Evolutionary conservation across 2,113 vertebrate species (phyloP).

Genomic region (Periophthalmodon schlosseri): DNA sequence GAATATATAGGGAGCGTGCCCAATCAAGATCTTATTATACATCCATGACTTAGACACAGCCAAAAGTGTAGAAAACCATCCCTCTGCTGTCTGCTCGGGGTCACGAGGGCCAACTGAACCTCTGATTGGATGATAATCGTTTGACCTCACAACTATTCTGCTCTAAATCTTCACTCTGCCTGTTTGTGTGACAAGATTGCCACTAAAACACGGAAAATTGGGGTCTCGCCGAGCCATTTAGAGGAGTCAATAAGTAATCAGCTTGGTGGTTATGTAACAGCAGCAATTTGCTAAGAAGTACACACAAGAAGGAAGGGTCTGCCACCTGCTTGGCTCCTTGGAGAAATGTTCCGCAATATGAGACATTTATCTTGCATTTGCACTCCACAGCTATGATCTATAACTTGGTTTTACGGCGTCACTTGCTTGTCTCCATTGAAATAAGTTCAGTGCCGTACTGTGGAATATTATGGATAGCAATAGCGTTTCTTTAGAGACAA

Average conservation of each 20-base stretch:
- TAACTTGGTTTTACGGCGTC: too few species aligned
- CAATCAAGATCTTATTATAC: background rate
- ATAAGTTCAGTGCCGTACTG: too few species aligned
- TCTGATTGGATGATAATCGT: constrained; percentile 31
- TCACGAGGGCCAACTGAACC: constrained; percentile 33
- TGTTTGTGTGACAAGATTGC: constrained; percentile 30
- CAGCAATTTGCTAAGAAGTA: background rate
- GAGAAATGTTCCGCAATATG: too few species aligned
- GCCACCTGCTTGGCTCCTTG: too few species aligned
- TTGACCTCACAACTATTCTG: constrained; percentile 17
- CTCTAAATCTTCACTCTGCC: background rate
- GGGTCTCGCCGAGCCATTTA: background rate
- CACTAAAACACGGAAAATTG: constrained; percentile 14
- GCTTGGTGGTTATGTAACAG: background rate
- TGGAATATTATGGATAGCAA: too few species aligned
- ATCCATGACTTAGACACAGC: too few species aligned
- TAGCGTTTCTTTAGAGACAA: too few species aligned
- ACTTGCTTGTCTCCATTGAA: too few species aligned
- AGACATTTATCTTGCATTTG: too few species aligned
- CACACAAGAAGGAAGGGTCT: background rate
- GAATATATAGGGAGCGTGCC: too few species aligned
- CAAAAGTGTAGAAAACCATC: background rate
- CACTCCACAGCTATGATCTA: too few species aligned
- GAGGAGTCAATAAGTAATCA: background rate
- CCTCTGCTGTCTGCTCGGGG: constrained; percentile 14